Evolutionary conservation across 2,797 vertebrate genomes (phyloP).

Genomic region (Lutjanus campechanus): DNA sequence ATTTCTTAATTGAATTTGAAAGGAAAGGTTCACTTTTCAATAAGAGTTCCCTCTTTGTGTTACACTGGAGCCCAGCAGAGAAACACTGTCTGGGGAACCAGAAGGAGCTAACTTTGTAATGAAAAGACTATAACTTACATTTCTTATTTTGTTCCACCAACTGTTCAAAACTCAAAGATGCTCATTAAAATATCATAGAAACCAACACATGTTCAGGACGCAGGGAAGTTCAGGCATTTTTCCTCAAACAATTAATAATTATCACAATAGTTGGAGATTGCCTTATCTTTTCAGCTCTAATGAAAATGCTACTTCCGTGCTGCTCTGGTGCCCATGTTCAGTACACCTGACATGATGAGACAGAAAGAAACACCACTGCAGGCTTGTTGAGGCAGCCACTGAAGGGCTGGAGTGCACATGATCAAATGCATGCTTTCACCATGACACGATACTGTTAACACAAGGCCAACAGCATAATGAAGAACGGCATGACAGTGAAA

Average conservation of each 20-base stretch:
- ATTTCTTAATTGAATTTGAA: no score
- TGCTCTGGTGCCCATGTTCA: background rate
- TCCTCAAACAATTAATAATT: background rate
- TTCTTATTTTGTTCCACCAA: no score
- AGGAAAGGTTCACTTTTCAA: no score
- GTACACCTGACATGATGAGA: conserved; percentile 18
- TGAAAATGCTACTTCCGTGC: background rate
- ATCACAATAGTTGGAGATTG: background rate
- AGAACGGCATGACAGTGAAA: background rate
- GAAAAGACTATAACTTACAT: no score
- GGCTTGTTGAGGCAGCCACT: background rate
- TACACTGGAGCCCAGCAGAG: no score
- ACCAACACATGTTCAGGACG: no score
- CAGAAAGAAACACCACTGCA: background rate
- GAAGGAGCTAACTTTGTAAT: no score
- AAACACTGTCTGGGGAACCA: no score
- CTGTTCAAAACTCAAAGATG: no score
- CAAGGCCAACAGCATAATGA: background rate
- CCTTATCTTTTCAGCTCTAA: background rate
- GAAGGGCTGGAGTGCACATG: conserved; percentile 18
- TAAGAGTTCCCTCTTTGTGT: no score
- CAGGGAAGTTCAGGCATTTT: no score
- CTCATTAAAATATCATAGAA: no score
- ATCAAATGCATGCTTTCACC: conserved; percentile 28
- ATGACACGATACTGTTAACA: conserved; percentile 23